Conservation (phyloP, 2,888 invertebrate species). For the Melolontha melolontha region DNA sequence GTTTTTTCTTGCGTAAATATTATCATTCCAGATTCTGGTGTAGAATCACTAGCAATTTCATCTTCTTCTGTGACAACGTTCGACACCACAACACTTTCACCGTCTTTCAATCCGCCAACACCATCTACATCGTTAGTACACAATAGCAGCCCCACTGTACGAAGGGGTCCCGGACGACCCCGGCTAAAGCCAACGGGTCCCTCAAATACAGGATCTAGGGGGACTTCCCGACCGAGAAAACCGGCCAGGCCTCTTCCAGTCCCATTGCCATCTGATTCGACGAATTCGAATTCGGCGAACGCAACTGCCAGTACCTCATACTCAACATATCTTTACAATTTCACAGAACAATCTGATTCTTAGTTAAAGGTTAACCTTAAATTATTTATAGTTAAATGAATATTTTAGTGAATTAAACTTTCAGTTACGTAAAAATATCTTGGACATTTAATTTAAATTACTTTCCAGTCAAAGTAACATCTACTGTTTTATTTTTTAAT, state of each 20-base stretch:
- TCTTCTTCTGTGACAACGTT: conserved; percentile 11
- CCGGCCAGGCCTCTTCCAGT: conserved; percentile 67
- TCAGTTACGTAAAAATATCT: no score
- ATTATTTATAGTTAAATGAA: conserved; percentile 12
- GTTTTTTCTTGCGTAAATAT: background rate
- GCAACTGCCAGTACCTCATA: conserved; percentile 51
- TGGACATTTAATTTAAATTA: no score
- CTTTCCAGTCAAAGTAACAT: no score
- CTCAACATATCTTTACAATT: conserved; percentile 60
- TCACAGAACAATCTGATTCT: conserved; percentile 55
- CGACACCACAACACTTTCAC: conserved; percentile 44
- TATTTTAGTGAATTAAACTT: background rate
- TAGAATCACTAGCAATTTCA: conserved; percentile 6
- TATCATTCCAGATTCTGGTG: conserved; percentile 22
- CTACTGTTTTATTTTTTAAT: no score
- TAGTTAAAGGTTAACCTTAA: conserved; percentile 14
- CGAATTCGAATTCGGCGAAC: conserved; percentile 50
- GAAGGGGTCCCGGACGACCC: conserved; percentile 78
- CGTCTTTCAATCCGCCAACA: conserved; percentile 56
- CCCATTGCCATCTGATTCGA: conserved; percentile 61
- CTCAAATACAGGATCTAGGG: conserved; percentile 73
- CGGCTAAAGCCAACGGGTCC: conserved; percentile 76
- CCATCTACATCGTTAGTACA: conserved; percentile 14
- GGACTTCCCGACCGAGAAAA: conserved; percentile 69
- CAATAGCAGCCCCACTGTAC: conserved; percentile 59